Percentiles rank a stretch among this genome's conserved stretches.
These are phyloP conservation scores for Pampus argenteus DNA, from an alignment of 2,797 vertebrate species.

Conservation along the genomic window DNA sequence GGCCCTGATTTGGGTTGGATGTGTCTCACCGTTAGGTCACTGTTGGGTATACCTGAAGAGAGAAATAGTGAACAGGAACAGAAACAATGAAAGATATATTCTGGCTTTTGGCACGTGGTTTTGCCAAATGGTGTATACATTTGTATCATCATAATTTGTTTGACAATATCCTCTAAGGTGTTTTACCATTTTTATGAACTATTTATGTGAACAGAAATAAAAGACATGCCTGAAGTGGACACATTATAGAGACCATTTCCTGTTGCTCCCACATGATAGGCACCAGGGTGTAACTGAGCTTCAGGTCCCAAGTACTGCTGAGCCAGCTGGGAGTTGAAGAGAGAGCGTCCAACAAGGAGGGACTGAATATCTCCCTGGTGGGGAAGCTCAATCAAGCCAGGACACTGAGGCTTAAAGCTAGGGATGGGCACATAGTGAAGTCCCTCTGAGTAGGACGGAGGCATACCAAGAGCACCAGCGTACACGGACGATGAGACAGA, in stretches of 20 bases:
- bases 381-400: constrained; percentile 67
- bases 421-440: constrained; percentile 73
- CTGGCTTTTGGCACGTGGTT: no score
- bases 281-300: constrained; percentile 72
- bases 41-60: constrained; percentile 63
- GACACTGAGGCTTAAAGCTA: constrained; percentile 72
- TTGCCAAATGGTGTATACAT: not conserved
- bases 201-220: not conserved
- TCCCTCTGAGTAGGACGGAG: constrained; percentile 71
- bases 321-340: constrained; percentile 80
- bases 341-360: constrained; percentile 75
- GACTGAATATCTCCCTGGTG: constrained; percentile 76
- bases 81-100: not conserved
- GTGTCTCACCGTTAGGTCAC: constrained; percentile 67
- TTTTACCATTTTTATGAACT: not conserved
- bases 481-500: constrained; percentile 51
- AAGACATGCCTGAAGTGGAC: constrained; percentile 66
- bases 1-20: constrained; percentile 68
- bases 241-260: constrained; percentile 76
- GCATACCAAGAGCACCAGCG: constrained; percentile 48
- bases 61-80: not conserved
- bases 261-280: constrained; percentile 74
- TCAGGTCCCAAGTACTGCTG: constrained; percentile 85
- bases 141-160: not conserved
- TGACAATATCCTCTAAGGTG: not conserved